Base-by-base conservation (phyloP, 2,888 invertebrate species). In the Chrysotoxum bicinctum region DNA sequence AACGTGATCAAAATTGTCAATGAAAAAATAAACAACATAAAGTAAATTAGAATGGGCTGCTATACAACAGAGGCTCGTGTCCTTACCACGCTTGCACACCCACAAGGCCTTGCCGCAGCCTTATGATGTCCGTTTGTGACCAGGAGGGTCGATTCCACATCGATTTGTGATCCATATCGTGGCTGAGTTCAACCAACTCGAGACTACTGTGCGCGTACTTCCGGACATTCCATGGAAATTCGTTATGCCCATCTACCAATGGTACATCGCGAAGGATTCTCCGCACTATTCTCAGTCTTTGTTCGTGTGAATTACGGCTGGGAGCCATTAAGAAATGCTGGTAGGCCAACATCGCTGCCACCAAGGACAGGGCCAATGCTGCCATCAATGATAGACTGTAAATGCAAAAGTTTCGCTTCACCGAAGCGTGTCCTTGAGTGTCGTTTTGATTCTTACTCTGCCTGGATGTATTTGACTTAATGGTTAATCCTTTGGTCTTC, bases 81-180 rank as follows among this genome's bases (percentile, higher is more conserved):
- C 89, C 91, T 90, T 88, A 92, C 97, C 97, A 97, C 91, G 97
- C 96, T 94, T 98, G 98, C 87, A 97, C 98, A 83, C 97, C 98
- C 77, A 98, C 95, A 90, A 95, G 94, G 80, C 98, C 98, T 88
- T 95, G 94, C 89, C 95, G 94, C 89, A 98, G 93, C 89, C 97
- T 94, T 80, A 96, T 96, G 89, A 98, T 96, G 92, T 98, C 98
- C 30, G 98, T 98, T 91, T 98, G 98, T 89, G 97, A 97, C 97
- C 97, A 98, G 92, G 95, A 95, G 91, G 96, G 96, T 89, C 94
- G 94, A 88, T 96, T 95, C 97, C 97, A 97, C 88, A 97, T 96
- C 89, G 96, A 96, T 88, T 90, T 90, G 80, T 91, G 90, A 87
- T 91, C 90, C 58, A 91, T 87, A 76, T 91, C 90, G 64, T 89